Conservation (phyloP, 1,140 invertebrate genomes). For the Diabrotica virgifera region DNA sequence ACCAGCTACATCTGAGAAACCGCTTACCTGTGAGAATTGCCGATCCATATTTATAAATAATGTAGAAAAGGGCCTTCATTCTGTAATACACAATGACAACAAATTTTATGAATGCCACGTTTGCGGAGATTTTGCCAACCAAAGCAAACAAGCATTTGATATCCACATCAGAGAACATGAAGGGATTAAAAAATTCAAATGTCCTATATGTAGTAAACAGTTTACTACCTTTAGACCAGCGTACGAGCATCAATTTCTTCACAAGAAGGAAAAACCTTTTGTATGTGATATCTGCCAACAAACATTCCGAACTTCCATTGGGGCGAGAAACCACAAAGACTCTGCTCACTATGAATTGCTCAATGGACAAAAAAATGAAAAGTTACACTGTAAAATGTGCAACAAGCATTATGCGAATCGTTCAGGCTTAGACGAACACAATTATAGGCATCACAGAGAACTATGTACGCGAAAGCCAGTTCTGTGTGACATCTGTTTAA, state of each 20-base stretch:
- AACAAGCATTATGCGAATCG: background rate
- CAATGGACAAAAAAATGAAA: background rate
- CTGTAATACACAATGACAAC: background rate
- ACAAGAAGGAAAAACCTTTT: slow-evolving; percentile 18
- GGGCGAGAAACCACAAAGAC: background rate
- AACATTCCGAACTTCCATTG: background rate
- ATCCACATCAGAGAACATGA: background rate
- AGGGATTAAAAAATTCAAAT: background rate
- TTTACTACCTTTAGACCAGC: background rate
- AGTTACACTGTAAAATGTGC: background rate
- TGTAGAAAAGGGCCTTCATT: background rate
- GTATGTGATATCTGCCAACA: slow-evolving; percentile 32
- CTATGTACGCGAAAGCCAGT: background rate
- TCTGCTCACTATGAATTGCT: background rate
- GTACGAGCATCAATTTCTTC: background rate
- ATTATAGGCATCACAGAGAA: background rate
- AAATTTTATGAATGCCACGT: background rate
- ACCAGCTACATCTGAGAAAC: background rate
- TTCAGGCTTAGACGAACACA: background rate
- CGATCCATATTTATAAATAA: background rate
- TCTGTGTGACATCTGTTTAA: background rate
- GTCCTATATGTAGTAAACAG: background rate
- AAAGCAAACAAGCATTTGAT: background rate
- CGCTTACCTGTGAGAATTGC: background rate
- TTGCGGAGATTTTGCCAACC: background rate